A percentile compares a stretch with the other conserved stretches of the same genome.
Conservation (phyloP, 2,888 invertebrate genomes). For the Rugalucina vietnamica region DNA sequence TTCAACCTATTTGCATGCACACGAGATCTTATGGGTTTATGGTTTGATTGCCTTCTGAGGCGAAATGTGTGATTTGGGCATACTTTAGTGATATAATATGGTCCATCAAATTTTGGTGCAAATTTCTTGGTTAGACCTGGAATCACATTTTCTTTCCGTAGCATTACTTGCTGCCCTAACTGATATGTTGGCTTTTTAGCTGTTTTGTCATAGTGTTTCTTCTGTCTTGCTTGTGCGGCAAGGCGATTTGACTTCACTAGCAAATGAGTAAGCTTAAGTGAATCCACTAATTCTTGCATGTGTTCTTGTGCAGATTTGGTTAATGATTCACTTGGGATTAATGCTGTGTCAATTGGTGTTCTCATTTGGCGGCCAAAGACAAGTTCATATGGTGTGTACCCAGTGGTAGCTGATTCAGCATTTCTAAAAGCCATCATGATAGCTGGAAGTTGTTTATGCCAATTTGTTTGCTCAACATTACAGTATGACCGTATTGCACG, state of each 20-base stretch:
- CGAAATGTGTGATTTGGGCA: constrained; percentile 43
- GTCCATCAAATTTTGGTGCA: constrained; percentile 36
- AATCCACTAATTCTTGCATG: not conserved
- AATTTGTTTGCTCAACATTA: constrained; percentile 34
- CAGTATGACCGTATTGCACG: constrained; percentile 34
- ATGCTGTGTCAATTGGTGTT: constrained; percentile 32
- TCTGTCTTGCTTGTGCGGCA: constrained; percentile 14
- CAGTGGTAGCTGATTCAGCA: constrained; percentile 18
- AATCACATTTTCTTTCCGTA: constrained; percentile 13
- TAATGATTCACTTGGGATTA: constrained; percentile 41
- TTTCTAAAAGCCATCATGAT: constrained; percentile 40
- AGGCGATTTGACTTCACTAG: not conserved
- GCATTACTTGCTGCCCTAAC: constrained; percentile 28
- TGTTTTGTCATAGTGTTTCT: constrained; percentile 15
- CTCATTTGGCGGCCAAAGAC: constrained; percentile 39
- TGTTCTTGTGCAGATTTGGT: constrained; percentile 15
- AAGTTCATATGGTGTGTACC: constrained; percentile 34
- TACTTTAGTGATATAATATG: constrained; percentile 33
- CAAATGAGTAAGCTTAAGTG: constrained; percentile 4
- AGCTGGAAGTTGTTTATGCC: constrained; percentile 39
- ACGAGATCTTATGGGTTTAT: not conserved
- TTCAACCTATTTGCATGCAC: constrained; percentile 13
- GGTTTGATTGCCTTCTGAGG: not conserved
- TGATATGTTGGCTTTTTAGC: constrained; percentile 13
- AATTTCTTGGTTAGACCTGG: constrained; percentile 37